Evolutionary conservation across 1,140 invertebrate genomes (phyloP), one percentile per base, ranked within the genome.

Genomic region (Prorops nasuta): DNA sequence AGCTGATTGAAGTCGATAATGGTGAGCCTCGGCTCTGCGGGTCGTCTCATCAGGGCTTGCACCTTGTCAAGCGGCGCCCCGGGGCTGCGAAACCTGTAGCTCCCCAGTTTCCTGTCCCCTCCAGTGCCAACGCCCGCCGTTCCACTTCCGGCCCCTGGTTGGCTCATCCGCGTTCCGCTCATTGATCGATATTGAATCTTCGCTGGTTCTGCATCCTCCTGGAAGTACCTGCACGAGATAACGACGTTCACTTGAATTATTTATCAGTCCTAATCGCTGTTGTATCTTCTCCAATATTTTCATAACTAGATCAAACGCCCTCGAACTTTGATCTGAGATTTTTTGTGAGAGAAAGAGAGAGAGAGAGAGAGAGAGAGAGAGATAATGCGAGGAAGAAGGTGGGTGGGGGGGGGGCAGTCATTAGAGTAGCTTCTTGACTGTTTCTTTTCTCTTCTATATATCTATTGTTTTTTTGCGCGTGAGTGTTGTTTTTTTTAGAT

Each of bases 1-100:
- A 88, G 79, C 66, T 84, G 77, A 77, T 87, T 88, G 64, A 88
- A 84, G 77, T 88, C 86, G 60, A 88, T 86, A 56, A 88, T 86
- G 16, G 84, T 83, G 44, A 88, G 78, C 58, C 80, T 81, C 4
- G 85, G 84, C 63, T 82, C 79, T 4, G 34, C 43, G 42, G 55
- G 37, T 34, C 18, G 54, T 50, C 44, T 51, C 36, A 40, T 36
- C 44, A 50, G 51, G 32, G 50, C 46, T 41, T 59, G 48, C 51
- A 56, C 40, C 39, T 55, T 60, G 51, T 61, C 60, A 51, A 56
- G 56, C 49, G 63, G 47, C 43, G 66, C 69, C 54, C 68, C 74
- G 51, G 70, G 70, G 63, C 69, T 75, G 22, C 64, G 69, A 51
- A 64, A 74, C 67, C 71, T 79, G 71, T 73, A 66, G 69, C 76